These are phyloP conservation scores for Cephalotes varians DNA, from an alignment of 2,888 invertebrate genomes.

Conservation along the genomic window DNA sequence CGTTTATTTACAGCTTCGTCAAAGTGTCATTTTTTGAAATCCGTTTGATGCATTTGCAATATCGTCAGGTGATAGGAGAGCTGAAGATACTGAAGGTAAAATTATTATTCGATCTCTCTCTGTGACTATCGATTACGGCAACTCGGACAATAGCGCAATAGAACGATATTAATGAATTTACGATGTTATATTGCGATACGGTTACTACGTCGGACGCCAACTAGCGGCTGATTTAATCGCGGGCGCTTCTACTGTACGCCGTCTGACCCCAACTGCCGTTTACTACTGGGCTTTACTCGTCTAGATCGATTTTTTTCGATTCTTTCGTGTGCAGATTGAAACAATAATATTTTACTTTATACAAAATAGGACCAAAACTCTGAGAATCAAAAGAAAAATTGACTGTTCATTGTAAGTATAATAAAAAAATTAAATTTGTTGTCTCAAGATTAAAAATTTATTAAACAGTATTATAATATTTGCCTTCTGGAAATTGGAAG, in stretches of 20 bases:
- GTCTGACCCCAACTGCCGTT: background rate
- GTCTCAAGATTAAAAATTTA: background rate
- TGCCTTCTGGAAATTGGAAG: background rate
- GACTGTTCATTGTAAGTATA: background rate
- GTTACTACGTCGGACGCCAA: background rate
- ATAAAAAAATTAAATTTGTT: background rate
- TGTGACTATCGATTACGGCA: background rate
- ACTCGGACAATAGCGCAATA: constrained; percentile 11
- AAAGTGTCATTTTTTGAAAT: constrained; percentile 10
- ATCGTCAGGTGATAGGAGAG: background rate
- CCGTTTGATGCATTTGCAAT: background rate
- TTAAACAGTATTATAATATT: background rate
- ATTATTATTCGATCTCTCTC: background rate
- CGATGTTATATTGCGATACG: constrained; percentile 3
- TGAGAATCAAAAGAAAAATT: background rate
- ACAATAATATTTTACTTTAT: background rate
- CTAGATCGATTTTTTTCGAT: background rate
- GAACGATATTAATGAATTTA: constrained; percentile 28
- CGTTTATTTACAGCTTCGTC: background rate
- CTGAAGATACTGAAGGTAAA: background rate
- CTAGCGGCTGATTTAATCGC: constrained; percentile 22
- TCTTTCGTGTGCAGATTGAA: background rate
- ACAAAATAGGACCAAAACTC: background rate
- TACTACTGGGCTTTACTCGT: background rate
- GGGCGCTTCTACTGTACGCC: constrained; percentile 4